Conservation (phyloP, 2,113 vertebrate genomes). For the Mormyrus lacerda region DNA sequence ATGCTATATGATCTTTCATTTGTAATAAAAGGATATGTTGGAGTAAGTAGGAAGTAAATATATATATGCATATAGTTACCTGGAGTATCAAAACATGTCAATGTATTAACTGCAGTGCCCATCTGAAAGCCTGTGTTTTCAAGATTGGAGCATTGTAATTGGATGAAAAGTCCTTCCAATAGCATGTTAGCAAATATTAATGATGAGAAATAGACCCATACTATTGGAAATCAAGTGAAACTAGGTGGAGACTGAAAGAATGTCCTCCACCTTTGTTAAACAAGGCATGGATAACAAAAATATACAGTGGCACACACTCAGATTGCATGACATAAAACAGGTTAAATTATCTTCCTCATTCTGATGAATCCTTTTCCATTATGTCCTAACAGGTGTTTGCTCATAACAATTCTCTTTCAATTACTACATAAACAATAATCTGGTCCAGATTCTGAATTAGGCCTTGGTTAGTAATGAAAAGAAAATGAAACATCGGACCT, state of each 20-base stretch:
- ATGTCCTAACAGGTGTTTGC: background rate
- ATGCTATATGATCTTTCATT: background rate
- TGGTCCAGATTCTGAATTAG: background rate
- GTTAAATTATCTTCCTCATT: background rate
- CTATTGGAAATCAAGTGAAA: background rate
- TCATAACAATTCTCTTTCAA: background rate
- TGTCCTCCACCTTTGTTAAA: conserved; percentile 3
- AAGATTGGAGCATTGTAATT: conserved; percentile 36
- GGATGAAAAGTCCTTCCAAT: conserved; percentile 4
- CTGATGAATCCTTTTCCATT: background rate
- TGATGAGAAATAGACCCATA: background rate
- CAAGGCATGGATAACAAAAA: background rate
- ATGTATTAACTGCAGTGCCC: background rate
- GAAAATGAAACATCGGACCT: background rate
- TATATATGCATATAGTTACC: background rate
- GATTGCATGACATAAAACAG: background rate
- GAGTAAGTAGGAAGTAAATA: background rate
- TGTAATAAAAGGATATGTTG: background rate
- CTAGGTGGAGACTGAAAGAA: background rate
- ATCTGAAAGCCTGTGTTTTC: background rate
- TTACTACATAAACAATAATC: background rate
- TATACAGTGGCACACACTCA: background rate
- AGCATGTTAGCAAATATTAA: background rate
- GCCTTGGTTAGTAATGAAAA: background rate
- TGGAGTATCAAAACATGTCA: background rate